Evolutionary conservation across 2,888 invertebrate species (phyloP).

Genomic region (Microplitis deprimator): DNA sequence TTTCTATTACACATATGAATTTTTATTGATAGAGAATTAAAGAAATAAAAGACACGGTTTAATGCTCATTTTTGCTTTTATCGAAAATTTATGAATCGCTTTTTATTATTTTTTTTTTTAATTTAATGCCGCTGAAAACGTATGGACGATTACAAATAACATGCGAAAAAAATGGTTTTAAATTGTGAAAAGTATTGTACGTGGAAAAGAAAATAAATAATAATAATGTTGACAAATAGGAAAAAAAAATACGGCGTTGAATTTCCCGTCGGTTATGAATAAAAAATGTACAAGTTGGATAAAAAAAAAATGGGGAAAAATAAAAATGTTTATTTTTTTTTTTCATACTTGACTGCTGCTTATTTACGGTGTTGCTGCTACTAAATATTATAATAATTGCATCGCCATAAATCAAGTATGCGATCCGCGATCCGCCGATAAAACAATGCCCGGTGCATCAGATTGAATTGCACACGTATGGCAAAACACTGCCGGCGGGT

Average conservation of each 20-base stretch:
- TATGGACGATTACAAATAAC: not conserved
- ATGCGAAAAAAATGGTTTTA: not conserved
- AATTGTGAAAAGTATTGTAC: not conserved
- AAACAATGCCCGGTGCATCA: constrained; percentile 13
- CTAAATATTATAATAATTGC: constrained; percentile 3
- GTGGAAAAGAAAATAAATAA: not conserved
- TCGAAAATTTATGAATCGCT: not conserved
- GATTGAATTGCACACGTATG: constrained; percentile 13
- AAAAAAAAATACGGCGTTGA: not conserved
- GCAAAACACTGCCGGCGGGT: constrained; percentile 5
- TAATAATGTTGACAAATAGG: not conserved
- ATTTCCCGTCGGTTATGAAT: not conserved
- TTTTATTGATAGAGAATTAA: not conserved
- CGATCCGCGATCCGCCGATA: constrained; percentile 2
- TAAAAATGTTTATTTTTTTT: no score
- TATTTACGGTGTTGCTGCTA: not conserved
- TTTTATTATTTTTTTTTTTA: not conserved
- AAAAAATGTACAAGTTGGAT: not conserved
- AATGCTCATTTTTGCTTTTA: no score
- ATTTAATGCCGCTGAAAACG: not conserved
- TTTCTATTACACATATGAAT: not conserved
- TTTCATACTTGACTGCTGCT: not conserved
- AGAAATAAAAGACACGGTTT: no score
- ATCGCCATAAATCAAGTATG: constrained; percentile 6
- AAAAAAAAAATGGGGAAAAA: no score